These are phyloP conservation scores for Camptogramma bilineatum DNA, from an alignment of 2,888 invertebrate genomes.

Conservation along the genomic window DNA sequence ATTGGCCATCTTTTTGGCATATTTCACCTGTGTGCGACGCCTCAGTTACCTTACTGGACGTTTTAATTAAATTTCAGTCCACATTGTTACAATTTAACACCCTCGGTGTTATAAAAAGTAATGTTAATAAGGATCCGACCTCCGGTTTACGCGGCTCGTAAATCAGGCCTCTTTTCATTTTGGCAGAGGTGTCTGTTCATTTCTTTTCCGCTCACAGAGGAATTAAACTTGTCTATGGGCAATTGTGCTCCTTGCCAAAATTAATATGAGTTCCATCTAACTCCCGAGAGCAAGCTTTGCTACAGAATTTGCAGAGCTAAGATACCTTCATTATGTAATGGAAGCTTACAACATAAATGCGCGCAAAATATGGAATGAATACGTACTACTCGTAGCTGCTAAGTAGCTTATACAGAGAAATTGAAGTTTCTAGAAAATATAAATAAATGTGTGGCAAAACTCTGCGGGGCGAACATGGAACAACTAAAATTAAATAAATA, in stretches of 20 bases:
- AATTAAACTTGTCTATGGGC: constrained; percentile 78
- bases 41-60: constrained; percentile 74
- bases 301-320: constrained; percentile 16
- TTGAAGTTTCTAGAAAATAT: no score
- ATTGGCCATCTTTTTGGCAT: no score
- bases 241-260: constrained; percentile 63
- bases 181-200: constrained; percentile 78
- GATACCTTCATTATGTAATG: background rate
- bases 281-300: constrained; percentile 15
- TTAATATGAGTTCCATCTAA: constrained; percentile 53
- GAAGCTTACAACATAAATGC: background rate
- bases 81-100: constrained; percentile 81
- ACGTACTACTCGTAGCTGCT: no score
- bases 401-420: no score
- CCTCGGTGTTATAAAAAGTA: constrained; percentile 80
- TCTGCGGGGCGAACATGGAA: no score
- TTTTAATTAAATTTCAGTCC: constrained; percentile 82
- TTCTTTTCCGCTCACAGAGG: constrained; percentile 71
- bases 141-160: constrained; percentile 75
- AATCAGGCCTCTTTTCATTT: constrained; percentile 82
- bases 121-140: constrained; percentile 80
- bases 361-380: no score
- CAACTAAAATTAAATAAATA: no score
- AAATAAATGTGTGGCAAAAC: no score
- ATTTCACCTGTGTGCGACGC: no score